A percentile compares a stretch with the other conserved stretches of the same genome.
Evolutionary conservation across 2,113 vertebrate genomes (phyloP).

Genomic region (Spea multiplicata): DNA sequence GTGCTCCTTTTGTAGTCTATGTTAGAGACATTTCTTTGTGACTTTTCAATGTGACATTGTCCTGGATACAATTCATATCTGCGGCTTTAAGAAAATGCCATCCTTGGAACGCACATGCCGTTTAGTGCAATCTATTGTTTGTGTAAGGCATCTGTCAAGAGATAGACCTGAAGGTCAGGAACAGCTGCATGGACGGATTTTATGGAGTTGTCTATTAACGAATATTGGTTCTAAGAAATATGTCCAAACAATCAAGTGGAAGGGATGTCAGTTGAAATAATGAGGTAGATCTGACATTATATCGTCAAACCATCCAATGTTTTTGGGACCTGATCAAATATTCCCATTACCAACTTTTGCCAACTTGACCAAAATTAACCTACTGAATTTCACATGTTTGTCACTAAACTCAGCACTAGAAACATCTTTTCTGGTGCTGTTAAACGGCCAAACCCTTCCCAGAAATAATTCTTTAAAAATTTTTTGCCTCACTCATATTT

Average conservation of each 20-base stretch:
- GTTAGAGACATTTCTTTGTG: neutral
- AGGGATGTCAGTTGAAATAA: neutral
- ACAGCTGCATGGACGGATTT: conserved; percentile 17
- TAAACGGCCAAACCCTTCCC: too few species aligned
- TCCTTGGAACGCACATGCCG: neutral
- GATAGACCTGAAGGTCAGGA: conserved; percentile 6
- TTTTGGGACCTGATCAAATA: too few species aligned
- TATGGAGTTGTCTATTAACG: conserved; percentile 16
- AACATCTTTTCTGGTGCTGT: too few species aligned
- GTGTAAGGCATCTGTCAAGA: neutral
- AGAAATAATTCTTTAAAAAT: too few species aligned
- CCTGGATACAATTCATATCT: neutral
- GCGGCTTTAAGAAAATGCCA: neutral
- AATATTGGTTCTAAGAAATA: conserved; percentile 2
- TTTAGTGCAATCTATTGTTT: neutral
- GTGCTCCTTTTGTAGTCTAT: neutral
- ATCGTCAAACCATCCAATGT: too few species aligned
- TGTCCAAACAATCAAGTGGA: conserved; percentile 11
- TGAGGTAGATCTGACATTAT: too few species aligned
- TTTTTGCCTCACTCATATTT: too few species aligned
- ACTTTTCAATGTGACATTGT: neutral
- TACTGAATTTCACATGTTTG: too few species aligned
- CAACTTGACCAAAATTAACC: too few species aligned
- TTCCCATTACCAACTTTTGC: too few species aligned
- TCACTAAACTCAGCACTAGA: too few species aligned